Evolutionary conservation across 2,113 vertebrate genomes (phyloP).

Genomic region (Phaethornis superciliosus): DNA sequence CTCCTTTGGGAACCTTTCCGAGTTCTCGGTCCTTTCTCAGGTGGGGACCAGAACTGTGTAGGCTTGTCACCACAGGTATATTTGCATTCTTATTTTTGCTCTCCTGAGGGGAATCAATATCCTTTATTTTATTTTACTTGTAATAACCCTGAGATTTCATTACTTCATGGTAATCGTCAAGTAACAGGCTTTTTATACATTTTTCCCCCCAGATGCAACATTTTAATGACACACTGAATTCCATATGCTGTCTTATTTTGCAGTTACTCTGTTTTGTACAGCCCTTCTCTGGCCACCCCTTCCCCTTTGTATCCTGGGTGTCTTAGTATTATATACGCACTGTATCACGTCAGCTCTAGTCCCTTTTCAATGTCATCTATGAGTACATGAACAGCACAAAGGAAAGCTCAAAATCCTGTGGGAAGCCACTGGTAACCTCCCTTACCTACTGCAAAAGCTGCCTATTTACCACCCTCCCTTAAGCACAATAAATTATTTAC

Average conservation of each 20-base stretch:
- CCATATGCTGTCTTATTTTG: neutral
- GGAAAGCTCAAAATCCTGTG: neutral
- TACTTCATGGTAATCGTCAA: neutral
- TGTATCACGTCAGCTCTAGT: neutral
- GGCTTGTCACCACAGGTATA: neutral
- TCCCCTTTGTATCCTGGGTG: neutral
- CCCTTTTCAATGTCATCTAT: neutral
- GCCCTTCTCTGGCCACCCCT: neutral
- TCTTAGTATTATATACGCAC: neutral
- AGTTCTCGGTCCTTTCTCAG: neutral
- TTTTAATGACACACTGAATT: neutral
- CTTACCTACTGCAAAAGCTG: neutral
- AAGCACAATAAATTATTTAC: neutral
- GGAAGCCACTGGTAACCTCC: neutral
- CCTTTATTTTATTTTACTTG: neutral
- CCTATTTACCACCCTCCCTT: neutral
- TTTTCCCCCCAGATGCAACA: neutral
- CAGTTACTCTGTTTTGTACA: neutral
- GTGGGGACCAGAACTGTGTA: neutral
- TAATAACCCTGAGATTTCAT: neutral
- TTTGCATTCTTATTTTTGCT: neutral
- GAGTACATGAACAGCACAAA: neutral
- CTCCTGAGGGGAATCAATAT: neutral
- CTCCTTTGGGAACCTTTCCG: neutral
- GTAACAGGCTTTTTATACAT: neutral